These are phyloP conservation scores for Podabrus alpinus DNA, from an alignment of 2,888 invertebrate genomes.

Conservation along the genomic window DNA sequence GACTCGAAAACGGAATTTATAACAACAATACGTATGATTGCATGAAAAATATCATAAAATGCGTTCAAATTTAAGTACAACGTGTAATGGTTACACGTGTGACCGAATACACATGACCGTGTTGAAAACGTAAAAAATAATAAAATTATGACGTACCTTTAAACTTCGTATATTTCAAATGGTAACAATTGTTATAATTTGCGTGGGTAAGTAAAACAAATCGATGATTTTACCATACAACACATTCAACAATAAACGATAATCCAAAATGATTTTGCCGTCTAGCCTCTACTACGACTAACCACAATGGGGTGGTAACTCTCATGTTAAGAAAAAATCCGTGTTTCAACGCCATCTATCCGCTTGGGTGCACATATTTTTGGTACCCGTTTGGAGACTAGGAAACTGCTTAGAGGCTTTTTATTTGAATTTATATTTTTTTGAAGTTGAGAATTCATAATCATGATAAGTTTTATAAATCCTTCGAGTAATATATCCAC, in stretches of 20 bases:
- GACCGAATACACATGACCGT: conserved; percentile 29
- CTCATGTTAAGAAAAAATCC: too few relatives aligned
- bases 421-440: too few relatives aligned
- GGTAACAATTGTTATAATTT: conserved; percentile 35
- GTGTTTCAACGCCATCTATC: too few relatives aligned
- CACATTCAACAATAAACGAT: conserved; percentile 31
- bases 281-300: conserved; percentile 20
- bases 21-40: neutral
- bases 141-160: conserved; percentile 32
- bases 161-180: conserved; percentile 36
- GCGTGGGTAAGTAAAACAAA: conserved; percentile 29
- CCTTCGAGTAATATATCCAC: too few relatives aligned
- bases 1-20: neutral
- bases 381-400: too few relatives aligned
- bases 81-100: conserved; percentile 31
- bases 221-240: conserved; percentile 29
- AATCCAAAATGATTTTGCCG: conserved; percentile 23
- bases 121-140: conserved; percentile 25
- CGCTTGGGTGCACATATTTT: too few relatives aligned
- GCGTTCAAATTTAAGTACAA: neutral
- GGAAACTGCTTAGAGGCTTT: too few relatives aligned
- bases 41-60: neutral
- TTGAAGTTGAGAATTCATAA: too few relatives aligned
- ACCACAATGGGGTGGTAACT: too few relatives aligned
- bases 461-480: too few relatives aligned